Evolutionary conservation across 2,113 vertebrate genomes (phyloP).

Genomic region (Callaeas wilsoni): DNA sequence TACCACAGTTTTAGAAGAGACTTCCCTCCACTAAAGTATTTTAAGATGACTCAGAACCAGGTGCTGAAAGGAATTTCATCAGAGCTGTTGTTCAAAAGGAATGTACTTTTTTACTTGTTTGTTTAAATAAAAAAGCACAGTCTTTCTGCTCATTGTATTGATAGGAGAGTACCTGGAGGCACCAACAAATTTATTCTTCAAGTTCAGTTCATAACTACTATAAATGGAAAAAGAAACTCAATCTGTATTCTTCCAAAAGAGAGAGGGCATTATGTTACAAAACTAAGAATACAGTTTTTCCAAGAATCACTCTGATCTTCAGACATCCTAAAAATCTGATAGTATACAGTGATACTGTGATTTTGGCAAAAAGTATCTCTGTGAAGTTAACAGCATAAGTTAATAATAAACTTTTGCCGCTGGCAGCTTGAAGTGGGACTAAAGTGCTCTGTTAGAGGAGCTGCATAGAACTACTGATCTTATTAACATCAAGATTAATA

Average conservation of each 20-base stretch:
- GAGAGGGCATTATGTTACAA: not conserved
- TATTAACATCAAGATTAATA: not conserved
- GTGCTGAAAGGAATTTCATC: not conserved
- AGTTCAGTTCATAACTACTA: not conserved
- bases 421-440: not conserved
- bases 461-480: not conserved
- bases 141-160: not conserved
- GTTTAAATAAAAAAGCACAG: not conserved
- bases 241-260: not conserved
- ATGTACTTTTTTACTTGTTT: not conserved
- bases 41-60: not conserved
- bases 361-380: not conserved
- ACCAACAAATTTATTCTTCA: not conserved
- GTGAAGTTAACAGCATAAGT: not conserved
- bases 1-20: not conserved
- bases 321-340: not conserved
- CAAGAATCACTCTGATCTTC: not conserved
- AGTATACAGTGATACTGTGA: not conserved
- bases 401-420: not conserved
- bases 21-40: not conserved
- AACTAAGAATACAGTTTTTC: not conserved
- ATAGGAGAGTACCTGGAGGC: not conserved
- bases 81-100: not conserved
- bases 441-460: not conserved
- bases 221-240: not conserved